Evolutionary conservation across 2,113 vertebrate genomes (phyloP).

Genomic region (Telmatochromis sp.): DNA sequence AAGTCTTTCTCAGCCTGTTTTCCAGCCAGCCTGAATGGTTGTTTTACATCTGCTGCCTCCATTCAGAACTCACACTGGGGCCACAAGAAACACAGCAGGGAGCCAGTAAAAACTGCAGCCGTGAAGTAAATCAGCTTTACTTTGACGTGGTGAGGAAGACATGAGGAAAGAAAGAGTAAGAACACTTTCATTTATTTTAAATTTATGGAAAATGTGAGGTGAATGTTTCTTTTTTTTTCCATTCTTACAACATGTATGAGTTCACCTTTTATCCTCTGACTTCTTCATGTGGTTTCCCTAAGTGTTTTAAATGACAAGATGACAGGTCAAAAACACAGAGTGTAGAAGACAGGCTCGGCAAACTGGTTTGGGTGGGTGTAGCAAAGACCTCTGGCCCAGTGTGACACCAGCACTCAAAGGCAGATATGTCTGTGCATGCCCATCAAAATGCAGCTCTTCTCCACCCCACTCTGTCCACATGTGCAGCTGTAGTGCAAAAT

Average conservation of each 20-base stretch:
- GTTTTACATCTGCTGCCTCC: constrained; percentile 39
- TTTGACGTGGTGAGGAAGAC: constrained; percentile 1
- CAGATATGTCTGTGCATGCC: constrained; percentile 14
- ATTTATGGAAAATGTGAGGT: constrained; percentile 15
- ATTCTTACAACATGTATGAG: neutral
- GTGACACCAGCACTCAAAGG: neutral
- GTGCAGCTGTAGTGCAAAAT: neutral
- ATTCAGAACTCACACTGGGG: constrained; percentile 20
- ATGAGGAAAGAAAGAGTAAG: neutral
- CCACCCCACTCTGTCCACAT: neutral
- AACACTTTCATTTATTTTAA: constrained; percentile 1
- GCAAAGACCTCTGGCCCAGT: constrained; percentile 17
- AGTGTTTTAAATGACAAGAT: neutral
- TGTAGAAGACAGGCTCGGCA: neutral
- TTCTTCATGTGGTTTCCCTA: neutral
- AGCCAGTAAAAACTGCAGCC: constrained; percentile 26
- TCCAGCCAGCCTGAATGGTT: neutral
- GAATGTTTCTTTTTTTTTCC: neutral
- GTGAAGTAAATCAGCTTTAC: constrained; percentile 22
- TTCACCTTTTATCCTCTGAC: neutral
- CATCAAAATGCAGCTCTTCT: neutral
- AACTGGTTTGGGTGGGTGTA: constrained; percentile 36
- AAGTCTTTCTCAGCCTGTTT: neutral
- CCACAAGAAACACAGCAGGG: constrained; percentile 14
- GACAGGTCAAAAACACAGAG: neutral